Conservation (phyloP, 2,888 invertebrate species). For the Plusia festucae region DNA sequence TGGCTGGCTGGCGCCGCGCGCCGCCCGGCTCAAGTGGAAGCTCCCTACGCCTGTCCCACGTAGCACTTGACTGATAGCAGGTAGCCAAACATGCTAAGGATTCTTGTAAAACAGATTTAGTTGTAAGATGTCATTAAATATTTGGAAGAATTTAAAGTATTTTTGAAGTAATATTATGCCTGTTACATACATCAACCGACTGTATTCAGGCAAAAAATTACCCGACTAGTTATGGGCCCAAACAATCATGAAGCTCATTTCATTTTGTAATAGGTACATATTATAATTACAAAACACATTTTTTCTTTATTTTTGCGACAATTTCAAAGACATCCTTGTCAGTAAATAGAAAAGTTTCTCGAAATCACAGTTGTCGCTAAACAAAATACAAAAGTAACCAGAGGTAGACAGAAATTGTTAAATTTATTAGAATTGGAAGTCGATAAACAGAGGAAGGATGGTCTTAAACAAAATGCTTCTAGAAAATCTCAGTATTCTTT, state of each 20-base stretch:
- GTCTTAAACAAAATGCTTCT: neutral
- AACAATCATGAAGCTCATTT: too few relatives aligned
- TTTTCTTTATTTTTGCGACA: too few relatives aligned
- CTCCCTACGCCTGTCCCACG: slow-evolving; percentile 53
- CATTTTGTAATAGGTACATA: too few relatives aligned
- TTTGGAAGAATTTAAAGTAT: too few relatives aligned
- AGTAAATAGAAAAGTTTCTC: neutral
- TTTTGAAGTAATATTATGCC: too few relatives aligned
- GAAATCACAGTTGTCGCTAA: neutral
- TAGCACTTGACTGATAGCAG: slow-evolving; percentile 61
- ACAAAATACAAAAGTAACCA: neutral
- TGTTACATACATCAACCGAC: too few relatives aligned
- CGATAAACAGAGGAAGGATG: slow-evolving; percentile 3
- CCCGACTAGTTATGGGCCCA: too few relatives aligned
- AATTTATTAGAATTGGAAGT: slow-evolving; percentile 4
- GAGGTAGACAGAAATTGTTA: neutral
- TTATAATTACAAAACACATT: too few relatives aligned
- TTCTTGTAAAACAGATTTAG: neutral
- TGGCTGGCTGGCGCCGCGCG: slow-evolving; percentile 53
- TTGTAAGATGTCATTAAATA: neutral
- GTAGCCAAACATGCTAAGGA: slow-evolving; percentile 53
- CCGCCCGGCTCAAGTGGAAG: slow-evolving; percentile 56
- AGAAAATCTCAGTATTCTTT: slow-evolving; percentile 2
- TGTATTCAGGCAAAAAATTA: too few relatives aligned
- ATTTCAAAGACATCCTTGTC: neutral